A percentile compares a stretch with the other conserved stretches of the same genome.
Evolutionary conservation across 1,140 invertebrate genomes (phyloP).

Genomic region (Myzus persicae): DNA sequence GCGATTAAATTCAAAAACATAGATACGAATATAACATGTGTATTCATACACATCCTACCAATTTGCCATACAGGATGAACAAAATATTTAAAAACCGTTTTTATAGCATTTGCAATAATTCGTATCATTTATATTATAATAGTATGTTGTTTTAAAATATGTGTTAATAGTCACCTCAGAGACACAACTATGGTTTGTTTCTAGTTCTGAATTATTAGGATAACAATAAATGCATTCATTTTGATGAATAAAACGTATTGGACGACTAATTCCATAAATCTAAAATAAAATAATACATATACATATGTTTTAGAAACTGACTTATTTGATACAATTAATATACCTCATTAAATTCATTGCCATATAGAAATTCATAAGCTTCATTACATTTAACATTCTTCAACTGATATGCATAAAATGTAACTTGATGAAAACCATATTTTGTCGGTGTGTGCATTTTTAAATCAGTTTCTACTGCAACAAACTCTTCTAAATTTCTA

Average conservation of each 20-base stretch:
- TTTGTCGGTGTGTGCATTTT: background rate
- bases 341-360: constrained; percentile 45
- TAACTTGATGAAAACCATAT: background rate
- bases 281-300: background rate
- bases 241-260: constrained; percentile 43
- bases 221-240: constrained; percentile 32
- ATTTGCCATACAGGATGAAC: background rate
- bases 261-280: constrained; percentile 44
- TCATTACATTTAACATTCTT: constrained; percentile 35
- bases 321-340: background rate
- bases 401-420: constrained; percentile 13
- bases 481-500: constrained; percentile 48
- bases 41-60: background rate
- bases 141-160: background rate
- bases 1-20: background rate
- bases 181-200: constrained; percentile 22
- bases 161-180: constrained; percentile 12
- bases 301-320: background rate
- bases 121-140: background rate
- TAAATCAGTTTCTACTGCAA: constrained; percentile 41
- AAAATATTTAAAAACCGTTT: background rate
- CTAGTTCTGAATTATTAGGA: background rate
- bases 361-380: constrained; percentile 44
- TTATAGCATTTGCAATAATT: background rate
- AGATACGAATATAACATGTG: background rate